Percentiles rank a stretch among this genome's conserved stretches.
Evolutionary conservation across 1,140 invertebrate genomes (phyloP).

Genomic region (Popillia japonica): DNA sequence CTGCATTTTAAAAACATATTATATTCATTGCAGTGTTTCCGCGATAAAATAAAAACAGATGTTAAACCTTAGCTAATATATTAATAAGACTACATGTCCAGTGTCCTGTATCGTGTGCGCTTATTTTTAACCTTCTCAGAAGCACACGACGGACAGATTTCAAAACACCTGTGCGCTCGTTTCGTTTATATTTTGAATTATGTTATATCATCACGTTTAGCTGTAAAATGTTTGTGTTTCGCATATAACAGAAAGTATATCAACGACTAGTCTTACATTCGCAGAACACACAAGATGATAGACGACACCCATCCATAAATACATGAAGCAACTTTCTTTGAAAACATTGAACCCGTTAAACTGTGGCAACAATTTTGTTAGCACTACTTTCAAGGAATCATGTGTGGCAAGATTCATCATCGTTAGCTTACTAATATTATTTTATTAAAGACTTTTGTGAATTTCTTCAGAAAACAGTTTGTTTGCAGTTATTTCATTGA

Average conservation of each 20-base stretch:
- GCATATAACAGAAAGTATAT: not conserved
- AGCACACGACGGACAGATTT: not conserved
- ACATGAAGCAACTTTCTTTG: not conserved
- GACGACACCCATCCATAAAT: not conserved
- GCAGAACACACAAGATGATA: not conserved
- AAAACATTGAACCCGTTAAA: not conserved
- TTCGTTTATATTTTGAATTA: not conserved
- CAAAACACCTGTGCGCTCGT: not conserved
- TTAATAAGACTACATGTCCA: not conserved
- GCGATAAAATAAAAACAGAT: constrained; percentile 11
- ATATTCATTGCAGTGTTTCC: not conserved
- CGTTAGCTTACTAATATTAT: too few species aligned
- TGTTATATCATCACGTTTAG: constrained; percentile 6
- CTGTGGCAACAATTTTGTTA: too few species aligned
- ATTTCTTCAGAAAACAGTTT: too few species aligned
- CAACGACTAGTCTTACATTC: not conserved
- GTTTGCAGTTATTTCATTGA: too few species aligned
- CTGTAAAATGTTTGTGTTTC: not conserved
- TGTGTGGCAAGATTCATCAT: not conserved
- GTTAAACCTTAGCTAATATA: not conserved
- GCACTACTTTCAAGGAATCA: not conserved
- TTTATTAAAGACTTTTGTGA: too few species aligned
- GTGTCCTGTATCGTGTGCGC: not conserved
- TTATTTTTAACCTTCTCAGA: not conserved
- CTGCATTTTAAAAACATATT: too few species aligned